These are phyloP conservation scores for Otolemur garnettii DNA, from an alignment of 2,113 vertebrate genomes.

Conservation along the genomic window DNA sequence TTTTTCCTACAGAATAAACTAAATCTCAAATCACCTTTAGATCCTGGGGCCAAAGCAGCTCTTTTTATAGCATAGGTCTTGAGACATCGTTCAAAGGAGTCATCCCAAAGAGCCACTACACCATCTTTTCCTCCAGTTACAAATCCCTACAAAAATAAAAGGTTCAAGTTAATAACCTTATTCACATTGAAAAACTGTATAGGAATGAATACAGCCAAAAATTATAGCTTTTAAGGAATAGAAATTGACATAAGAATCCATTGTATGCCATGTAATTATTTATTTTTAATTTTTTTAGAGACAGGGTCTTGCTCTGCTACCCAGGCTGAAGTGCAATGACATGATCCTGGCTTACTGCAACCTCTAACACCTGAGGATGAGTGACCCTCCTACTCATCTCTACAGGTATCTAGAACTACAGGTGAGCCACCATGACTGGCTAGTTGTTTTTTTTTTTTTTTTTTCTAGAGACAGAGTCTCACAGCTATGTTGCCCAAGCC, in stretches of 20 bases:
- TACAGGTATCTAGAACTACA: no score
- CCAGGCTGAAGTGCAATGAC: no score
- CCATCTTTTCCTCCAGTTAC: constrained; percentile 99
- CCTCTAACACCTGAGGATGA: no score
- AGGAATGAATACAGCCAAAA: neutral
- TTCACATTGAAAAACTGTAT: constrained; percentile 36
- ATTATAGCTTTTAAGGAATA: neutral
- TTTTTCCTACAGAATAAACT: neutral
- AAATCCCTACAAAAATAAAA: constrained; percentile 91
- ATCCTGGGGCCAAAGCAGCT: constrained; percentile 96
- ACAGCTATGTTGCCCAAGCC: no score
- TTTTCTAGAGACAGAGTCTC: no score
- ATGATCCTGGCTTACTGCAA: no score
- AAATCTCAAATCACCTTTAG: constrained; percentile 92
- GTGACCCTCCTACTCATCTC: no score
- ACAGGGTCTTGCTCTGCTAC: no score
- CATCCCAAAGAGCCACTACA: constrained; percentile 97
- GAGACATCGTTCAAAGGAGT: constrained; percentile 98
- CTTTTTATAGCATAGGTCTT: constrained; percentile 99
- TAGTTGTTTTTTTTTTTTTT: no score
- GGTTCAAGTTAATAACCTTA: neutral
- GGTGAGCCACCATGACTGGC: no score
- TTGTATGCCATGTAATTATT: neutral
- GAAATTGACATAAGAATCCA: neutral
- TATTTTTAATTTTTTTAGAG: no score